Conservation (phyloP, 2,888 invertebrate species). For the Drosophila birchii region DNA sequence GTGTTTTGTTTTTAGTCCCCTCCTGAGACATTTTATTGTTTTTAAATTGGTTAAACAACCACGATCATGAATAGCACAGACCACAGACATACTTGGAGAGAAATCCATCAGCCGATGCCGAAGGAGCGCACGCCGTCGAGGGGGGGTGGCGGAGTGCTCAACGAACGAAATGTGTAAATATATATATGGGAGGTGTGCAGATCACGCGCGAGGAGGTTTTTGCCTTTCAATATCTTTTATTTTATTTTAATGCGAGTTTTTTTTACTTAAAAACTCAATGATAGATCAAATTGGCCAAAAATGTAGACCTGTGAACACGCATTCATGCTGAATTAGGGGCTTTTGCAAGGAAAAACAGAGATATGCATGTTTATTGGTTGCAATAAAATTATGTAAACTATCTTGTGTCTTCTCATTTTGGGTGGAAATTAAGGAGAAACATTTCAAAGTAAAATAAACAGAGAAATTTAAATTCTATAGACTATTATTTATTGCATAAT, state of each 20-base stretch:
- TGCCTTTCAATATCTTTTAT: constrained; percentile 4
- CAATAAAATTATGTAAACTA: constrained; percentile 61
- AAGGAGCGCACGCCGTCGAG: constrained; percentile 8
- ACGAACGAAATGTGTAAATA: constrained; percentile 39
- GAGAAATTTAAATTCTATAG: rapidly evolving
- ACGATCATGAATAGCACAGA: not conserved
- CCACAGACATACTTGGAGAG: not conserved
- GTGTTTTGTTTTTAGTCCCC: constrained; percentile 17
- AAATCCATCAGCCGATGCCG: constrained; percentile 21
- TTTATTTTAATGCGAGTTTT: constrained; percentile 16
- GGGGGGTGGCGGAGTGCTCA: too few relatives aligned
- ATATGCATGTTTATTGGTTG: constrained; percentile 64
- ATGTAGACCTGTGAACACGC: constrained; percentile 45
- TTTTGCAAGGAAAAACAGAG: constrained; percentile 34
- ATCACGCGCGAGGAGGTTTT: constrained; percentile 7
- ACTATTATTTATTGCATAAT: not conserved
- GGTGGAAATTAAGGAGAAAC: too few relatives aligned
- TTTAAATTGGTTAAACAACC: constrained; percentile 19
- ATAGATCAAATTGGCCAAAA: constrained; percentile 20
- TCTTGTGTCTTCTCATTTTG: not conserved
- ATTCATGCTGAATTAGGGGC: constrained; percentile 54
- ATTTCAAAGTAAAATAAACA: too few relatives aligned
- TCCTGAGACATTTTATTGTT: constrained; percentile 13
- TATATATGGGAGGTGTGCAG: constrained; percentile 25
- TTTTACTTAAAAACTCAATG: constrained; percentile 9